Evolutionary conservation across 2,797 vertebrate species (phyloP), one percentile per base, ranked within the genome.

Genomic region (Sorex maritimensis): DNA sequence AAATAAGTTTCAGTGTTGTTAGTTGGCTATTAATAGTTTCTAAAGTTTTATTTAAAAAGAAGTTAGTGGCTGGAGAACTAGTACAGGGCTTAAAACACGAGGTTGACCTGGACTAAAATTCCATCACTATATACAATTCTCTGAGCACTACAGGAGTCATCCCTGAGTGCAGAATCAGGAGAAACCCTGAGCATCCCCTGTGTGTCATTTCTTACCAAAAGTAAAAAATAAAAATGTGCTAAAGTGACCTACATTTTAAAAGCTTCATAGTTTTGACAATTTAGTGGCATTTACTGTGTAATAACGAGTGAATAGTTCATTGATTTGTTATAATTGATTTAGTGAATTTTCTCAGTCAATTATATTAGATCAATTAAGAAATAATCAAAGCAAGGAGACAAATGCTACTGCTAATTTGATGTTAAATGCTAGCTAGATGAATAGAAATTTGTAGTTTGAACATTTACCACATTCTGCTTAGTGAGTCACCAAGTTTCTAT

Each of bases 241-340:
- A 34, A 92, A 38, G 13, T 86, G 4, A 67, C 82, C 67, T 78
- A 11, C 68, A 69, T 28, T 17, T 84, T 73, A 73, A 85, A 87
- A 21, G 78, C 14, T 80, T 77, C 1, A 6, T 38, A 85, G 52
- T 55, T 92, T 49, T 87, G 55, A 71, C 0, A 91, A 69, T 86
- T 6, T 52, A 84, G 24, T 63, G 3, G 19, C 61, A 13, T 80
- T 24, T 46, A 30, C 28, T 52, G 14, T 77, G 14, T 5, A 63
- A 41, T 5, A 52, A 41, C 21, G 21, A 61, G 58, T 21, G 58
- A 61, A 61, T 5, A 61, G 58, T 21, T 61, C 17, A 21, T 61
- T 61, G 58, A 61, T 61, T 21, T 61, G 21, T 23, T 23, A 61
- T 15, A 61, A 61, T 61, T 61, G 15, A 61, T 61, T 61, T 61